Conservation (phyloP, 2,113 vertebrate species). For the Pomatostomus ruficeps region DNA sequence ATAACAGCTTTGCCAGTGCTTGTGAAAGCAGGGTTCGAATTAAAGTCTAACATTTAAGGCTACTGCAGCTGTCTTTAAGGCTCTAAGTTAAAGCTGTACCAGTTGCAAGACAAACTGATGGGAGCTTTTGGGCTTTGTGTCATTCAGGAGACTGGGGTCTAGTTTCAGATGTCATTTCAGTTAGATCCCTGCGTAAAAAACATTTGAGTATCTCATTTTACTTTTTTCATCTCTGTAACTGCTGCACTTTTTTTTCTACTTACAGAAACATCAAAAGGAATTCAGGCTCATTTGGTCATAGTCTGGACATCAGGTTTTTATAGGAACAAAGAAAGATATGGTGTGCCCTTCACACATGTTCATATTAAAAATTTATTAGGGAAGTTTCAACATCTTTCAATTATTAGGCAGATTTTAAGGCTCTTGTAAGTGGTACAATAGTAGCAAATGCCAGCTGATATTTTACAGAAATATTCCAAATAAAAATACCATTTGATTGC, state of each 20-base stretch:
- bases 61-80: background rate
- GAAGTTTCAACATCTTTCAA: constrained; percentile 34
- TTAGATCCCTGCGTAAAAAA: background rate
- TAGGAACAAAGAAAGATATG: constrained; percentile 8
- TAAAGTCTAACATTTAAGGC: background rate
- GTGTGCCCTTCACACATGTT: constrained; percentile 9
- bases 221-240: background rate
- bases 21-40: background rate
- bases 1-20: background rate
- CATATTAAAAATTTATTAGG: constrained; percentile 38
- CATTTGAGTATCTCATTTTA: background rate
- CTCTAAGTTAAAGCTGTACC: background rate
- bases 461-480: constrained; percentile 48
- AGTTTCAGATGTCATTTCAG: background rate
- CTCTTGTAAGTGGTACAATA: background rate
- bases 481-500: constrained; percentile 23
- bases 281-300: background rate
- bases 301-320: background rate
- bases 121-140: background rate
- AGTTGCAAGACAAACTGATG: background rate
- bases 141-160: background rate
- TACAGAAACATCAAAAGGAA: background rate
- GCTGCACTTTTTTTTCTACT: background rate
- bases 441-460: constrained; percentile 26
- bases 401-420: constrained; percentile 51